These are phyloP conservation scores for Margarornis squamiger DNA, from an alignment of 2,797 vertebrate genomes.

Conservation along the genomic window DNA sequence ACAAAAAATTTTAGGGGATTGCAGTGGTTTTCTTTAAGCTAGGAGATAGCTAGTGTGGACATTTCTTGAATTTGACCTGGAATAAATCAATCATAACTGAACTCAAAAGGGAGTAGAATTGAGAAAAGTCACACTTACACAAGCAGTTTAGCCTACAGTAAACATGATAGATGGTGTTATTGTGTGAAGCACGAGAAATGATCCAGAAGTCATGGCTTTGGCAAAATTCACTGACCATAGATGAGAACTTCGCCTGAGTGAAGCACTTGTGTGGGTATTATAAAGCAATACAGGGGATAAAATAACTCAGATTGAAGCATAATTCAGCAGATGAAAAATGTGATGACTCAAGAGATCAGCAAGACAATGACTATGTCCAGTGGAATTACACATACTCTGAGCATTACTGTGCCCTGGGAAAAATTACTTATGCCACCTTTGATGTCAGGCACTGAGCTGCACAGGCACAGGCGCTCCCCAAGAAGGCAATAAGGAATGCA, in stretches of 20 bases:
- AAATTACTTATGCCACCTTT: background rate
- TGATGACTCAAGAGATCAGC: background rate
- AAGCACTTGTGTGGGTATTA: background rate
- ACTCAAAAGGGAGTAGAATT: background rate
- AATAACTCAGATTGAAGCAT: constrained; percentile 22
- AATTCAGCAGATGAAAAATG: constrained; percentile 37
- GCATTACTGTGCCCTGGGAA: background rate
- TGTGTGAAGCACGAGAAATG: background rate
- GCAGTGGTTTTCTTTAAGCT: background rate
- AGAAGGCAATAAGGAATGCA: background rate
- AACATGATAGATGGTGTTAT: background rate
- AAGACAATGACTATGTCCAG: background rate
- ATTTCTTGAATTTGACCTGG: background rate
- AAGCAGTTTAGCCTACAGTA: background rate
- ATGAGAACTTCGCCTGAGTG: background rate
- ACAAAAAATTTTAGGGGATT: background rate
- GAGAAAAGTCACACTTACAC: background rate
- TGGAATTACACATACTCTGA: background rate
- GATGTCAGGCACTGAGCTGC: background rate
- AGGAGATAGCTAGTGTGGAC: background rate
- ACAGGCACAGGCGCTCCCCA: background rate
- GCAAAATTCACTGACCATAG: constrained; percentile 8
- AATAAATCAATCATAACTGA: background rate
- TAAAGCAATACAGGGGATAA: background rate
- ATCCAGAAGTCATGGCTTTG: background rate